Conservation (phyloP, 2,113 vertebrate species). For the Candoia aspera region DNA sequence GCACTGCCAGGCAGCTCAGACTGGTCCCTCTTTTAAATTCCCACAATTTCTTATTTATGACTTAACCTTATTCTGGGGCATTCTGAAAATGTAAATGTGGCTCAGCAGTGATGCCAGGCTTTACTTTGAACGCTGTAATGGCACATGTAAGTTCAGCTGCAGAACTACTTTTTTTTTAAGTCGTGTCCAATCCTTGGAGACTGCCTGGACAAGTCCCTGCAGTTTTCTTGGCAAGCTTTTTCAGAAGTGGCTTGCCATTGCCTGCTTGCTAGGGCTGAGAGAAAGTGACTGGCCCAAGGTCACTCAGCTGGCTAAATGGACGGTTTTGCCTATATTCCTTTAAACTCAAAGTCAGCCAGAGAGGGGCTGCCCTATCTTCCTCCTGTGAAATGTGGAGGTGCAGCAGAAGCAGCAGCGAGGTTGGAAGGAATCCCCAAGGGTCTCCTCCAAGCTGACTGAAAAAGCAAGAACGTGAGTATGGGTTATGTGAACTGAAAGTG, state of each 20-base stretch:
- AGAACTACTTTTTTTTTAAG: background rate
- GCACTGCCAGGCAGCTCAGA: background rate
- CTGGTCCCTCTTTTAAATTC: background rate
- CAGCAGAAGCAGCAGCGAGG: background rate
- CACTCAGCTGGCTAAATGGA: too few species aligned
- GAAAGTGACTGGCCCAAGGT: too few species aligned
- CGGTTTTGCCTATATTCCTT: background rate
- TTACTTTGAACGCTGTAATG: background rate
- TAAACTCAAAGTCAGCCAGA: background rate
- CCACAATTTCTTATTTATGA: background rate
- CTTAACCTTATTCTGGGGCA: background rate
- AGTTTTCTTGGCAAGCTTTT: too few species aligned
- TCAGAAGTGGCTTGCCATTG: too few species aligned
- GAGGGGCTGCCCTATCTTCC: background rate
- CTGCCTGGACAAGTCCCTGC: too few species aligned
- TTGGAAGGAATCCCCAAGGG: background rate
- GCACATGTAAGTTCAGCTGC: background rate
- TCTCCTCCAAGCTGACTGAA: background rate
- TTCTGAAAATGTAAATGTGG: background rate
- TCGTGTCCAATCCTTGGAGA: too few species aligned
- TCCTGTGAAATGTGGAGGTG: background rate
- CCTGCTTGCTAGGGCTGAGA: too few species aligned
- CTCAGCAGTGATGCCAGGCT: background rate
- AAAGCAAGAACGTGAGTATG: background rate
- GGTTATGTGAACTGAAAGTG: rapidly evolving